Evolutionary conservation across 2,113 vertebrate genomes (phyloP), one percentile per base, ranked within the genome.

Genomic region (Triplophysa tibetana): DNA sequence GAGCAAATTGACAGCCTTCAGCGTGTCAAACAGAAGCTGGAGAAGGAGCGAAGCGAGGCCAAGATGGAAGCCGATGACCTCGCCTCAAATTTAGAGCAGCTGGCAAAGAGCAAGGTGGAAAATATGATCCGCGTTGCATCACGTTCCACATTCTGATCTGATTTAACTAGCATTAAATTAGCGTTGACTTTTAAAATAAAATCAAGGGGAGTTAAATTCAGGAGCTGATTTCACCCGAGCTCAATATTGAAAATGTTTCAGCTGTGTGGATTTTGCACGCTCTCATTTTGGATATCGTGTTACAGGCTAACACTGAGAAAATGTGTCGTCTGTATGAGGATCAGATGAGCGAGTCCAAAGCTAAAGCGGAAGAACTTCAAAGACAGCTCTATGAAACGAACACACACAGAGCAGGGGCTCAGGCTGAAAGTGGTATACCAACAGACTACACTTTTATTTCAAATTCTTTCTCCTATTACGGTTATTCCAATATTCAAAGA

Each of bases 1-100:
- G 96, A 97, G 90, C 96, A 97, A 90, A 94, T 96, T 0, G 96
- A 97, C 89, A 95, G 91, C 84, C 91, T 97, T 81, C 96, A 97
- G 87, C 86, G 96, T 0, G 92, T 96, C 80, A 95, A 97, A 88
- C 96, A 98, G 91, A 98, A 96, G 87, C 90, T 98, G 88, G 96
- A 97, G 83, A 98, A 97, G 82, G 96, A 96, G 79, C 94, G 95
- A 88, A 93, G 93, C 0, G 96, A 98, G 88, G 90, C 94, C 78
- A 96, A 95, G 90, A 94, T 98, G 95, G 96, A 98, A 86, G 93
- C 90, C 1, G 95, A 98, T 0, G 95, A 98, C 56, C 90, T 98
- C 72, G 90, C 92, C 0, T 93, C 95, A 79, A 97, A 89, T 0
- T 88, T 97, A 6, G 97, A 97, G 67, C 94, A 94, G 2, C 88